A percentile compares a stretch with the other conserved stretches of the same genome.
phyloP scores from a whole-genome alignment of 1,140 invertebrate genomes.

The Brachionus asplanchnoidis region DNA sequence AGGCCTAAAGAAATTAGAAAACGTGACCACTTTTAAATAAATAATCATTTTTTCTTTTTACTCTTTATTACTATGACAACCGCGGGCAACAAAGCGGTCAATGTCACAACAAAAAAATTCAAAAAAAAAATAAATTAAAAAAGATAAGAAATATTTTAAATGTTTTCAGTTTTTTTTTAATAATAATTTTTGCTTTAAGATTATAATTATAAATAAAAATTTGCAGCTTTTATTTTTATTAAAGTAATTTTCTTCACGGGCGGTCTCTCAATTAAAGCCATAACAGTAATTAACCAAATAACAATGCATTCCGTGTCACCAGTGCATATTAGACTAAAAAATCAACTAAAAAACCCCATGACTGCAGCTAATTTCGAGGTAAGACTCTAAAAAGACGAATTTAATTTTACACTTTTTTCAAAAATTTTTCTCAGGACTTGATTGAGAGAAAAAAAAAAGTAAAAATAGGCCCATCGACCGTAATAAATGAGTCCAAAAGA shows the following conservation, averaged over 20 bases:
- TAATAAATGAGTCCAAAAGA: neutral
- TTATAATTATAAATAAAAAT: neutral
- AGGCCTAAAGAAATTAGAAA: neutral
- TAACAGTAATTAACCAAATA: neutral
- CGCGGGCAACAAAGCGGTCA: neutral
- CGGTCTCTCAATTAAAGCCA: neutral
- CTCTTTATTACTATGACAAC: neutral
- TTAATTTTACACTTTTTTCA: neutral
- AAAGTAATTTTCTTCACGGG: neutral
- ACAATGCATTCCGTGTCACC: slow-evolving; percentile 34
- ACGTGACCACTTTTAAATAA: neutral
- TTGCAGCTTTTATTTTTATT: neutral
- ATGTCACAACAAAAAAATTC: neutral
- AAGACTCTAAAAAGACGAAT: neutral
- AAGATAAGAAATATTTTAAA: neutral
- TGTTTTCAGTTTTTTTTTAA: neutral
- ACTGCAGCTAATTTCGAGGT: slow-evolving; percentile 13
- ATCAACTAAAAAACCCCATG: slow-evolving; percentile 27
- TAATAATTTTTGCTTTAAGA: neutral
- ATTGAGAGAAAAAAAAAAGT: slow-evolving; percentile 22
- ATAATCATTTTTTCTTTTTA: neutral
- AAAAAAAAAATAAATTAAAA: neutral
- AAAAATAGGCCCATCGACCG: neutral
- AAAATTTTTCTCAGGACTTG: neutral
- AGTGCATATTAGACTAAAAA: neutral